phyloP scores from a whole-genome alignment of 2,888 invertebrate genomes.

The Tipula confusa region DNA sequence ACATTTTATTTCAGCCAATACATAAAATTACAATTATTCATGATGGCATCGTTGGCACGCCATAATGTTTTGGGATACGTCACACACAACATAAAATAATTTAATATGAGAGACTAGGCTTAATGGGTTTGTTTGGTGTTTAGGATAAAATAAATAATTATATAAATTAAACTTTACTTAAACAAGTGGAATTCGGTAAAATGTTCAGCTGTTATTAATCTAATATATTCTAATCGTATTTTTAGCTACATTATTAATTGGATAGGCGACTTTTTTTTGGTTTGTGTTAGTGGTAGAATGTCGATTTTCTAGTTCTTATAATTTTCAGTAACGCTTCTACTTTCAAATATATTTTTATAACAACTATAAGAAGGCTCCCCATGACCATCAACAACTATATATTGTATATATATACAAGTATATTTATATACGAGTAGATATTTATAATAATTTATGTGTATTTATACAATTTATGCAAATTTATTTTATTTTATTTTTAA shows the following conservation, averaged over 20 bases:
- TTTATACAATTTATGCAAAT: neutral
- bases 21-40: neutral
- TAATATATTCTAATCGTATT: neutral
- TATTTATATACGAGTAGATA: neutral
- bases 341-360: neutral
- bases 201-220: neutral
- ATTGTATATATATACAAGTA: neutral
- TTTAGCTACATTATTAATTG: neutral
- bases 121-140: neutral
- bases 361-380: neutral
- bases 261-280: neutral
- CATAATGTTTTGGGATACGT: neutral
- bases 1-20: neutral
- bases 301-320: neutral
- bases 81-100: neutral
- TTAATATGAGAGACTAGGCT: neutral
- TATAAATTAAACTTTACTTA: neutral
- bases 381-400: neutral
- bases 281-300: neutral
- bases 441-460: constrained; percentile 6
- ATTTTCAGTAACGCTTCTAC: neutral
- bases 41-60: neutral
- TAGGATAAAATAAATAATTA: neutral
- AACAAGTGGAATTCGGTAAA: neutral
- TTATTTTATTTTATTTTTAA: neutral